A percentile compares a stretch with the other conserved stretches of the same genome.
Conservation (phyloP, 23 tunicate species). For the Styela clava region DNA sequence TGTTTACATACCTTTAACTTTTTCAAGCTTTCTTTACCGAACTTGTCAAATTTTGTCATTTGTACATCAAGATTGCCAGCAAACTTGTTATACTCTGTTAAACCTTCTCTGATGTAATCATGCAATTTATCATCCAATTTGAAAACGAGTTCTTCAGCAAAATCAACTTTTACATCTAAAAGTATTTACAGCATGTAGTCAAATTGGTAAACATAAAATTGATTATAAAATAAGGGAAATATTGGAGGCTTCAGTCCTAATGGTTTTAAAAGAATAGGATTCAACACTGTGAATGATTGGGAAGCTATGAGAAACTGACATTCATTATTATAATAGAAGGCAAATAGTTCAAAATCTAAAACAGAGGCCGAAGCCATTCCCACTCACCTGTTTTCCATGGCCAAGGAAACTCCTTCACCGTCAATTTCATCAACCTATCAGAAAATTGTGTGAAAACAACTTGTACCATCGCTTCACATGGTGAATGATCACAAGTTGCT, state of each 20-base stretch:
- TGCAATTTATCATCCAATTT: constrained; percentile 37
- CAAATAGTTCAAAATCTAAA: too few relatives aligned
- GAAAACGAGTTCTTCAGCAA: constrained; percentile 49
- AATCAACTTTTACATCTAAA: constrained; percentile 2
- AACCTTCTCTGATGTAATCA: constrained; percentile 35
- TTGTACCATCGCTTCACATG: constrained; percentile 91
- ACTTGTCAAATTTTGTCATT: constrained; percentile 41
- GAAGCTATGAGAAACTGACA: too few relatives aligned
- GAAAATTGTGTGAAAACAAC: constrained; percentile 54
- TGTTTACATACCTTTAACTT: constrained; percentile 29
- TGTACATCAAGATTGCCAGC: constrained; percentile 42
- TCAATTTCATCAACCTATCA: constrained; percentile 11
- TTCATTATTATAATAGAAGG: too few relatives aligned
- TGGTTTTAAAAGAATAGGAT: too few relatives aligned
- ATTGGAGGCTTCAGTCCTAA: too few relatives aligned
- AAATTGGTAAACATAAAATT: too few relatives aligned
- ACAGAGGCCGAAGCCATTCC: too few relatives aligned
- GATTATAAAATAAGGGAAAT: too few relatives aligned
- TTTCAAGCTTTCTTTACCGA: constrained; percentile 62
- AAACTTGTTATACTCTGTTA: constrained; percentile 9
- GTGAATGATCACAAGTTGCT: constrained; percentile 79
- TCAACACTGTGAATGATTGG: too few relatives aligned
- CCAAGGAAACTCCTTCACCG: constrained; percentile 34
- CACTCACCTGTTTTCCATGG: constrained; percentile 18
- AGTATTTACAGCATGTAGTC: not conserved